Conservation (phyloP, 2,113 vertebrate species). For the Aegotheles bennettii region DNA sequence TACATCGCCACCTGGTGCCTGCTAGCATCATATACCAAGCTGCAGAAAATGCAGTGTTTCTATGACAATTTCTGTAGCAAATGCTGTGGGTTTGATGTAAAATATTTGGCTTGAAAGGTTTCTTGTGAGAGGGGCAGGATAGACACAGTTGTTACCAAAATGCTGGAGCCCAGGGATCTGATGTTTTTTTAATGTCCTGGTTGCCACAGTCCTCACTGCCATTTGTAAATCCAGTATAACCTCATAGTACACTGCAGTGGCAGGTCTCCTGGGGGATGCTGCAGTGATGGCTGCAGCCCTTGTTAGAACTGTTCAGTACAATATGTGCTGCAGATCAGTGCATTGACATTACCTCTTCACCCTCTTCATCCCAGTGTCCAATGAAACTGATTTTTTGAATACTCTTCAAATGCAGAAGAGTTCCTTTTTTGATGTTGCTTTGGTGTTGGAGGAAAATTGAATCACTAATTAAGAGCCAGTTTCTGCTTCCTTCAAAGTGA, state of each 20-base stretch:
- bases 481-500: background rate
- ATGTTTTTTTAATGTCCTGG: background rate
- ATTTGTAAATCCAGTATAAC: background rate
- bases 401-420: background rate
- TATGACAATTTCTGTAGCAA: background rate
- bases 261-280: background rate
- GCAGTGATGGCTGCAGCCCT: background rate
- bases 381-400: background rate
- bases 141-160: background rate
- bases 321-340: background rate
- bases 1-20: constrained; percentile 53
- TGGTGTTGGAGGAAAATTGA: background rate
- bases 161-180: background rate
- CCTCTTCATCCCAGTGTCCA: background rate
- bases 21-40: background rate
- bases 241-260: background rate
- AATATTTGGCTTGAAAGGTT: background rate
- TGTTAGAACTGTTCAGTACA: background rate
- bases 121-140: background rate
- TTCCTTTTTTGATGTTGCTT: background rate
- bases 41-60: background rate
- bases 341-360: background rate
- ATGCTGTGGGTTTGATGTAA: background rate
- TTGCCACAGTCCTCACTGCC: background rate
- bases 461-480: background rate